A percentile compares a stretch with the other conserved stretches of the same genome.
phyloP scores from a whole-genome alignment of 2,113 vertebrate species.

The Macrotis lagotis region DNA sequence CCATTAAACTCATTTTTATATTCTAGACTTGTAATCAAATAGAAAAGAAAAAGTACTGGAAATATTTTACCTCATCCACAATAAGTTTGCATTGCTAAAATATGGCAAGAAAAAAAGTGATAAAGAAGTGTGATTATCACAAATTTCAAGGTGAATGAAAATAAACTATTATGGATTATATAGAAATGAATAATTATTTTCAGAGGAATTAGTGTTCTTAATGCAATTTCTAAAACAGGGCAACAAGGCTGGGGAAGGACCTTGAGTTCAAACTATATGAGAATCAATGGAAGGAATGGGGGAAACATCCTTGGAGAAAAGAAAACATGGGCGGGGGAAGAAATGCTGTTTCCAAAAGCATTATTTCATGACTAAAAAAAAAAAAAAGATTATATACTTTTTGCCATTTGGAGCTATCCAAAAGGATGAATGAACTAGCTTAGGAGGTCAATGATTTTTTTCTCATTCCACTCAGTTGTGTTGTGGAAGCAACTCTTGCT shows the following conservation, averaged over 20 bases:
- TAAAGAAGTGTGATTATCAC: not conserved
- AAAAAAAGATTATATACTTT: not conserved
- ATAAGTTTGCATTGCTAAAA: not conserved
- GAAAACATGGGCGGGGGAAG: not conserved
- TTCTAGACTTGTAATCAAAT: not conserved
- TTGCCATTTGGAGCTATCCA: not conserved
- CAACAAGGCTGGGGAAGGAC: not conserved
- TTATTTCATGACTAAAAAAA: not conserved
- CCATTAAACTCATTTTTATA: slow-evolving; percentile 19
- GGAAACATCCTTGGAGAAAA: not conserved
- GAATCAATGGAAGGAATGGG: not conserved
- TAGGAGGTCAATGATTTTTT: not conserved
- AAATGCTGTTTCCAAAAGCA: not conserved
- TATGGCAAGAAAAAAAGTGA: not conserved
- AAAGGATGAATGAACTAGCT: not conserved
- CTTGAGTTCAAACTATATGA: not conserved
- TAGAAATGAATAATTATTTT: not conserved
- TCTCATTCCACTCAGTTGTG: not conserved
- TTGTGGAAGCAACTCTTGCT: not conserved
- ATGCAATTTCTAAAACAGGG: not conserved
- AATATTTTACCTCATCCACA: slow-evolving; percentile 14
- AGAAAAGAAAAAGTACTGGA: slow-evolving; percentile 12
- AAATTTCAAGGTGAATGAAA: not conserved
- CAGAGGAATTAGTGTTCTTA: not conserved
- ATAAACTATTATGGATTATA: not conserved